Evolutionary conservation across 2,888 invertebrate species (phyloP), one percentile per base, ranked within the genome.

Genomic region (Hydropsyche betteni): DNA sequence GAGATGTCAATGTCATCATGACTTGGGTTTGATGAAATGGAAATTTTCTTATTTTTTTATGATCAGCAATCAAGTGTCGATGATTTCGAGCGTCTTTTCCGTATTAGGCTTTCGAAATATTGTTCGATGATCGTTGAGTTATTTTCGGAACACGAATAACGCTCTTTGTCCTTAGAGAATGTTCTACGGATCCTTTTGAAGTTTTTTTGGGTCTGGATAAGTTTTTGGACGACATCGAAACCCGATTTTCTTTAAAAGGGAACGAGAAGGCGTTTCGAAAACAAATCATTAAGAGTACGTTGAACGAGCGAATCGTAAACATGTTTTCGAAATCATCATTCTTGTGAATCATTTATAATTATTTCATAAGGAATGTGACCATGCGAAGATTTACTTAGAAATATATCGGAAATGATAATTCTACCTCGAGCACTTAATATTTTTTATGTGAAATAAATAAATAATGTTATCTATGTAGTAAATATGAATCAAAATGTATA

Each of bases 261-360:
- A 64, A 64, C 8, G 64, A 24, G 64, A 12, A 24, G 64, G 64
- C 64, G 64, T 64, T 64, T 10, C 36, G 55, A 34, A 64, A 64
- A 64, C 64, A 64, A 64, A 64, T 64, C 64, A 36, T 64, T 33
- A 64, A 64, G 34, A 64, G 64, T 33, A 7, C 64, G 34, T 64
- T 64, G 64, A 64, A 64, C 64, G 64, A 12, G 7, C 64, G 64
- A 64, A 10, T 36, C 64, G 36, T 36, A 64, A 64, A 64, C 64
- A 64, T 64, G 64, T 64, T 64, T 64, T 34, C 64, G 55, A 55
- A 16, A 55, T 55, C n/a, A 55, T 16, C 16, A n/a, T n/a, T 64
- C 34, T 64, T 33, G n/a, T 64, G 64, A 64, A 33, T 64, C 36
- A 36, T 64, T 64, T 33, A 64, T 64, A 61, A 61, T 24, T 33